A percentile compares a stretch with the other conserved stretches of the same genome.
phyloP scores from a whole-genome alignment of 2,797 vertebrate species.

The Arvicola amphibius region DNA sequence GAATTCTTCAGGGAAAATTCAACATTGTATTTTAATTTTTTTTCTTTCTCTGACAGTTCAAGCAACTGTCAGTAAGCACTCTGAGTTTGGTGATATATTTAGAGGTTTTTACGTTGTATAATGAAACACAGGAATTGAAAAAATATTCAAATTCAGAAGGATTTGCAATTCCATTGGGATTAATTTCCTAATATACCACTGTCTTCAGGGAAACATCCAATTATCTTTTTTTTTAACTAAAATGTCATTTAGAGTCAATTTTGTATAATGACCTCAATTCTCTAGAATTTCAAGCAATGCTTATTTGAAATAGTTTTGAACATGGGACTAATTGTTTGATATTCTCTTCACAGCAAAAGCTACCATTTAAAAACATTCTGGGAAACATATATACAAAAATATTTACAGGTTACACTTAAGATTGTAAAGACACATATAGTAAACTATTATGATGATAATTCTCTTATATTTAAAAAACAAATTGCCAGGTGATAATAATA shows the following conservation, averaged over 20 bases:
- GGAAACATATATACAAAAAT: slow-evolving; percentile 44
- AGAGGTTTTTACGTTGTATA: slow-evolving; percentile 79
- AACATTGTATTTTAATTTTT: slow-evolving; percentile 59
- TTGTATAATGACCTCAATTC: slow-evolving; percentile 82
- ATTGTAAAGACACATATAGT: slow-evolving; percentile 17
- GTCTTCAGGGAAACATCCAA: slow-evolving; percentile 83
- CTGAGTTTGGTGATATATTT: slow-evolving; percentile 85
- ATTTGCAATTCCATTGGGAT: slow-evolving; percentile 83
- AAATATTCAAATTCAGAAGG: slow-evolving; percentile 83
- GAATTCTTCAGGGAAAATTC: slow-evolving; percentile 63
- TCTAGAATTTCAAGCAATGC: slow-evolving; percentile 68
- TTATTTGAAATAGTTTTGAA: slow-evolving; percentile 60
- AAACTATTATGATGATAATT: slow-evolving; percentile 8
- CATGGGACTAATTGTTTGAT: slow-evolving; percentile 57
- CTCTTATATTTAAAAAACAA: slow-evolving; percentile 30
- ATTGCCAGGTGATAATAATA: slow-evolving; percentile 21
- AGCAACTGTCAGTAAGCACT: slow-evolving; percentile 85
- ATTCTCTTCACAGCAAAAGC: slow-evolving; percentile 56
- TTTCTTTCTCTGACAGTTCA: slow-evolving; percentile 74
- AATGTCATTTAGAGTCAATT: slow-evolving; percentile 82
- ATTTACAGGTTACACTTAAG: not conserved
- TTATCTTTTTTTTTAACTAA: slow-evolving; percentile 82
- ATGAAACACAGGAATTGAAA: slow-evolving; percentile 80
- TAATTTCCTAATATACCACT: slow-evolving; percentile 85
- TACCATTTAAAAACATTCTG: slow-evolving; percentile 47